phyloP scores from a whole-genome alignment of 2,797 vertebrate species.

The Tarsius wallacei region DNA sequence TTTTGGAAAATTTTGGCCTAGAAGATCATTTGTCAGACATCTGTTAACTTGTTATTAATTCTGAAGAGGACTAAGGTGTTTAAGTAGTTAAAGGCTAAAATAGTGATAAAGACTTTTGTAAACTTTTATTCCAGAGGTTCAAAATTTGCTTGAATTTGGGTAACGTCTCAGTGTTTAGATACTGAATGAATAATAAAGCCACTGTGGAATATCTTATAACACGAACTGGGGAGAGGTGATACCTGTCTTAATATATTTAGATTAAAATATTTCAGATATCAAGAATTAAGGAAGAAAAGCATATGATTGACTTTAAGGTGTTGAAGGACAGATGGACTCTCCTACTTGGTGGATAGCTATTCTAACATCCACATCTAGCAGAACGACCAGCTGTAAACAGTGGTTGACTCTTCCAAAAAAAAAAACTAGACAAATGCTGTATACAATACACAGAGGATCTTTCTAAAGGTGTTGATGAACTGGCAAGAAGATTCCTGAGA shows the following conservation, averaged over 20 bases:
- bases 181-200: conserved; percentile 55
- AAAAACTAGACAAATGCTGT: background rate
- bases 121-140: conserved; percentile 52
- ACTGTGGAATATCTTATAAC: background rate
- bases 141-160: conserved; percentile 63
- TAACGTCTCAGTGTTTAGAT: background rate
- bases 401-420: background rate
- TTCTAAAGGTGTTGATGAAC: background rate
- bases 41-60: conserved; percentile 29
- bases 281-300: conserved; percentile 15
- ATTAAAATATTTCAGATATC: background rate
- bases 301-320: background rate
- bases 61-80: conserved; percentile 39
- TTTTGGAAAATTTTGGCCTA: background rate
- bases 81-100: conserved; percentile 22
- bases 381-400: background rate
- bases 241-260: background rate
- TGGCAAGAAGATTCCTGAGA: background rate
- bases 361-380: background rate
- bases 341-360: background rate
- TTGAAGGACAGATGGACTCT: conserved; percentile 34
- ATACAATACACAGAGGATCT: background rate
- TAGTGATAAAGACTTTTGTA: conserved; percentile 5
- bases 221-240: background rate
- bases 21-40: background rate